Evolutionary conservation across 2,797 vertebrate genomes (phyloP).

Genomic region (Thamnophis elegans): DNA sequence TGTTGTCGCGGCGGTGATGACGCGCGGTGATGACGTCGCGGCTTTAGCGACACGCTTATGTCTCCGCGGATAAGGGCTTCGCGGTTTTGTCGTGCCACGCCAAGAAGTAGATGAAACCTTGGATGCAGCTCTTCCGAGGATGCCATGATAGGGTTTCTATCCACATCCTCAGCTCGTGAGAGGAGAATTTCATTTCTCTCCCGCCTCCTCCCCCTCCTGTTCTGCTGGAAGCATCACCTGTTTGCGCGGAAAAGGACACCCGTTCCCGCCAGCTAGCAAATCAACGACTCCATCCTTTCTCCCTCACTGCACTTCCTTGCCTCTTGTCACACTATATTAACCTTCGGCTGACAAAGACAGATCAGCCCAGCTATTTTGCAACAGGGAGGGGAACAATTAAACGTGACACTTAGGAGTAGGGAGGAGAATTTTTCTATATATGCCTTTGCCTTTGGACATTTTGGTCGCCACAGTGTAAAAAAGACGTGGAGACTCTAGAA

Average conservation of each 20-base stretch:
- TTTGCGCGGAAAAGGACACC: slow-evolving; percentile 4
- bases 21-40: no score
- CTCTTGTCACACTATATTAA: slow-evolving; percentile 23
- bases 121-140: background rate
- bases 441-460: background rate
- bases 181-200: background rate
- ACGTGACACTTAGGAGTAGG: background rate
- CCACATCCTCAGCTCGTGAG: background rate
- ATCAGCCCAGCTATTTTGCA: slow-evolving; percentile 32
- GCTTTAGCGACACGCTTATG: no score
- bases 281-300: slow-evolving; percentile 17
- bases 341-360: slow-evolving; percentile 26
- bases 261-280: slow-evolving; percentile 11
- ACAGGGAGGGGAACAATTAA: background rate
- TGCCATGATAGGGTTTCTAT: background rate
- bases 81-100: no score
- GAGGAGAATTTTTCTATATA: background rate
- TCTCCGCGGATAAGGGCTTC: no score
- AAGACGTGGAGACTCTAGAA: no score
- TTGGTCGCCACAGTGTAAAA: no score
- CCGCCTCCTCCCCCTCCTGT: background rate
- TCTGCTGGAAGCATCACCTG: slow-evolving; percentile 11
- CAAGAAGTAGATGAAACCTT: background rate
- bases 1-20: no score
- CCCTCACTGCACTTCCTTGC: slow-evolving; percentile 11